Evolutionary conservation across 2,888 invertebrate genomes (phyloP).

Genomic region (Caenorhabditis virilis): DNA sequence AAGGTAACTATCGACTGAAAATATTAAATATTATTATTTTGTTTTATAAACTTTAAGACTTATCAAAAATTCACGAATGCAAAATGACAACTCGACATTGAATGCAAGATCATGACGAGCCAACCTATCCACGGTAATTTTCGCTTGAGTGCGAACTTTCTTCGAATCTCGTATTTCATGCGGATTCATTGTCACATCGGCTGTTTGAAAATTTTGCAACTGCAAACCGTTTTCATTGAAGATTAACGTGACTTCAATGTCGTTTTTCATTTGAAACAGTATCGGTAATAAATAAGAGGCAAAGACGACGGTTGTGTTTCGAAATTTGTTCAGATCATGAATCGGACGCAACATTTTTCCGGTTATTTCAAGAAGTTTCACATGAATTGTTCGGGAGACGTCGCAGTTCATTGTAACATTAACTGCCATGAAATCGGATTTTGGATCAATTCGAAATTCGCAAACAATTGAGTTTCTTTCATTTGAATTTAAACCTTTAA

Average conservation of each 20-base stretch:
- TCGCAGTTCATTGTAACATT: conserved; percentile 28
- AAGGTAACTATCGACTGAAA: conserved; percentile 19
- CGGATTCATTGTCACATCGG: conserved; percentile 6
- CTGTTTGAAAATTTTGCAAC: conserved; percentile 23
- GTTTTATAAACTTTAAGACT: neutral
- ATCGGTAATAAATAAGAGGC: conserved; percentile 31
- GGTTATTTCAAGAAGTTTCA: conserved; percentile 31
- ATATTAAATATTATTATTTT: neutral
- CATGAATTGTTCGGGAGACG: conserved; percentile 23
- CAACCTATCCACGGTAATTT: conserved; percentile 18
- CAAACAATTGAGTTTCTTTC: conserved; percentile 3
- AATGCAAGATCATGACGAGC: conserved; percentile 14
- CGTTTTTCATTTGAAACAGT: conserved; percentile 25
- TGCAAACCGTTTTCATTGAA: conserved; percentile 9
- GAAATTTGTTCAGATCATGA: conserved; percentile 12
- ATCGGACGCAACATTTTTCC: conserved; percentile 13
- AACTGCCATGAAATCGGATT: conserved; percentile 17
- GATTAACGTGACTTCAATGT: conserved; percentile 26
- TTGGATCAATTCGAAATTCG: conserved; percentile 34
- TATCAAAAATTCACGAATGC: conserved; percentile 24
- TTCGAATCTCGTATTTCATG: conserved; percentile 4
- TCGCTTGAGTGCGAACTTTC: conserved; percentile 27
- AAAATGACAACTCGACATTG: conserved; percentile 22
- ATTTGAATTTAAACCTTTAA: conserved; percentile 19
- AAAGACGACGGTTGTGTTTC: conserved; percentile 28